Conservation (phyloP, 35 echinoderm and acorn worm genomes). For the Heliocidaris erythrogramma region DNA sequence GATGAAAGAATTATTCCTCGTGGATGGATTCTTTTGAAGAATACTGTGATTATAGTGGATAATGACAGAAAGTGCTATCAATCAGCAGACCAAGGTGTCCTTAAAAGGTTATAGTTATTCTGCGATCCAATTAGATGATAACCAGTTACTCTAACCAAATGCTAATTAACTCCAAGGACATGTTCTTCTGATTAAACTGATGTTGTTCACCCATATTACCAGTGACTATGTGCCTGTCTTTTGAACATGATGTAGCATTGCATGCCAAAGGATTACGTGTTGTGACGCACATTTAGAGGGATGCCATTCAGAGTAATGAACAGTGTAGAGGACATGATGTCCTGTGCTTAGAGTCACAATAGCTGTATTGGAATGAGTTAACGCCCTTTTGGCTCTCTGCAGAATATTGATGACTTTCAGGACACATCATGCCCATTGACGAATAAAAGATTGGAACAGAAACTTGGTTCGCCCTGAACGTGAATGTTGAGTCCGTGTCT, state of each 20-base stretch:
- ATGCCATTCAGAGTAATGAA: neutral
- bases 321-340: neutral
- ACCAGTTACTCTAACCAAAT: neutral
- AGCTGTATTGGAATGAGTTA: neutral
- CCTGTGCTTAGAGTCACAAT: neutral
- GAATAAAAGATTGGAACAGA: too few relatives aligned
- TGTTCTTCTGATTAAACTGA: neutral
- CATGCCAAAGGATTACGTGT: neutral
- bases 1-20: too few relatives aligned
- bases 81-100: neutral
- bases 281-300: neutral
- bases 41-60: neutral
- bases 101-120: neutral
- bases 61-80: neutral
- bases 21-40: too few relatives aligned
- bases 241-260: neutral
- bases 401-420: too few relatives aligned
- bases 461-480: too few relatives aligned
- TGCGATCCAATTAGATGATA: neutral
- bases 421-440: too few relatives aligned
- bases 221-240: too few relatives aligned
- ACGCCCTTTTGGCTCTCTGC: too few relatives aligned
- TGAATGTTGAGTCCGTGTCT: too few relatives aligned
- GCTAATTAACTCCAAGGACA: neutral
- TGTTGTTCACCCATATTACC: too few relatives aligned